Evolutionary conservation across 2,113 vertebrate species (phyloP).

Genomic region (Xyliphius kryptos): DNA sequence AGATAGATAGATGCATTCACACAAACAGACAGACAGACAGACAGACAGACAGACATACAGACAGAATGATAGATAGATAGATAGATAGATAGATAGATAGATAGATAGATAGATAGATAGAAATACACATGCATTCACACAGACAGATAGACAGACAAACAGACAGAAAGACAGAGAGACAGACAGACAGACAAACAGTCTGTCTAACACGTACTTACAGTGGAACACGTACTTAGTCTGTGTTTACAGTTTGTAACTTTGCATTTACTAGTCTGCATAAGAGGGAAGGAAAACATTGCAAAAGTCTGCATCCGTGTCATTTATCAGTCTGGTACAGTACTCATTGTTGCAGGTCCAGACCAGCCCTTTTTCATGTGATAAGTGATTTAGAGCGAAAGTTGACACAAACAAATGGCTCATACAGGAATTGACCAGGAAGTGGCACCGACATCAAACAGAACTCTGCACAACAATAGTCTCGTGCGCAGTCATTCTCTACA

Average conservation of each 20-base stretch:
- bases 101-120: too few species aligned
- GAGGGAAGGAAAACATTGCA: constrained; percentile 56
- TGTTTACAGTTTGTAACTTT: constrained; percentile 59
- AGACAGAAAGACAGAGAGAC: too few species aligned
- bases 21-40: too few species aligned
- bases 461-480: constrained; percentile 56
- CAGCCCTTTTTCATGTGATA: constrained; percentile 65
- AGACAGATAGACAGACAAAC: too few species aligned
- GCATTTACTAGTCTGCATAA: constrained; percentile 51
- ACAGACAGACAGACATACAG: too few species aligned
- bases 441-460: constrained; percentile 63
- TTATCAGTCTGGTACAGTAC: constrained; percentile 54
- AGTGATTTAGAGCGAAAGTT: constrained; percentile 65
- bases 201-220: too few species aligned
- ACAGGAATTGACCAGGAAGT: constrained; percentile 64
- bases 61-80: too few species aligned
- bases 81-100: too few species aligned
- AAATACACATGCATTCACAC: too few species aligned
- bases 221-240: neutral
- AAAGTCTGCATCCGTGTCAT: constrained; percentile 63
- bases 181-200: too few species aligned
- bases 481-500: constrained; percentile 44
- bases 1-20: too few species aligned
- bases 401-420: constrained; percentile 63
- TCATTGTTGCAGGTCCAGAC: constrained; percentile 58